A percentile compares a stretch with the other conserved stretches of the same genome.
phyloP scores from a whole-genome alignment of 2,113 vertebrate species.

The Euleptes europaea region DNA sequence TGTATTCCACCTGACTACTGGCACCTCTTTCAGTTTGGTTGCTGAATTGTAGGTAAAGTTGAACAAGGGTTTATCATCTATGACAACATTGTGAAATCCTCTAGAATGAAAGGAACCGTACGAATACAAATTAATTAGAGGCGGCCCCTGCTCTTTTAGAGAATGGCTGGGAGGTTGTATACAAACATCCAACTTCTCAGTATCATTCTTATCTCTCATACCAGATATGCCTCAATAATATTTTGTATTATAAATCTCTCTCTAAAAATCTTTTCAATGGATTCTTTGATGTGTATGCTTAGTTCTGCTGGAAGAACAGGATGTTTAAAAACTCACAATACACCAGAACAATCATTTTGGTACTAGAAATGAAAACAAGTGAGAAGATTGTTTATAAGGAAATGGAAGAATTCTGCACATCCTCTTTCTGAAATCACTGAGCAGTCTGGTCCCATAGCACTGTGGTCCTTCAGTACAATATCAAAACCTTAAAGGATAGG shows the following conservation, averaged over 20 bases:
- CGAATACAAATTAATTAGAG: slow-evolving; percentile 12
- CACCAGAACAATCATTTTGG: slow-evolving; percentile 21
- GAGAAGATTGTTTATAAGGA: slow-evolving; percentile 53
- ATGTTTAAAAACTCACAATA: slow-evolving; percentile 47
- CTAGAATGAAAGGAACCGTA: background rate
- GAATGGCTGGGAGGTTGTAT: background rate
- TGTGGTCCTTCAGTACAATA: background rate
- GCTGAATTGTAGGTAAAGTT: background rate
- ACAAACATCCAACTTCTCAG: background rate
- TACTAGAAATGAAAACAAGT: slow-evolving; percentile 23
- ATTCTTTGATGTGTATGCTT: slow-evolving; percentile 48
- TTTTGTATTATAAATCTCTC: background rate
- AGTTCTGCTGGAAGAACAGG: slow-evolving; percentile 53
- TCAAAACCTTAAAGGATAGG: background rate
- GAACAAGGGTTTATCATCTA: background rate
- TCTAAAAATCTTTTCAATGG: background rate
- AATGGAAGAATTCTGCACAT: slow-evolving; percentile 38
- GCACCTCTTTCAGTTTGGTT: background rate
- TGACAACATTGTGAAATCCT: background rate
- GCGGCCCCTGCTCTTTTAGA: background rate
- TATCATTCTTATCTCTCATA: slow-evolving; percentile 4
- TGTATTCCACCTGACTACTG: background rate
- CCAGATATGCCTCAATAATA: background rate
- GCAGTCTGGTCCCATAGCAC: background rate
- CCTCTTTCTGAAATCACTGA: slow-evolving; percentile 46